Evolutionary conservation across 2,888 invertebrate genomes (phyloP).

Genomic region (Campopleginae sp.): DNA sequence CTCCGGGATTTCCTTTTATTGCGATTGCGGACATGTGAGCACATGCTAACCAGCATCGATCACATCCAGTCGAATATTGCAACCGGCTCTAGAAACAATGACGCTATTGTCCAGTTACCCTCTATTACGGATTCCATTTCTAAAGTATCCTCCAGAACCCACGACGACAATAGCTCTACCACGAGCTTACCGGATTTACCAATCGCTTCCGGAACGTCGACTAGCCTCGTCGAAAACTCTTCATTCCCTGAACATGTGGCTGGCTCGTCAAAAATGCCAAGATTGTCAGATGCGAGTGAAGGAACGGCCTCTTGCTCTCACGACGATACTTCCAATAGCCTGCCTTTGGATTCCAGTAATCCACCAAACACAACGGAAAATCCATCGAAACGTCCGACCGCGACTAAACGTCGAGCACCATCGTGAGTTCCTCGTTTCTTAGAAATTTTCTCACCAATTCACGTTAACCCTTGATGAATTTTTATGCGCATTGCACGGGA

Average conservation of each 20-base stretch:
- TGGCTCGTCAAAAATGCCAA: conserved; percentile 1
- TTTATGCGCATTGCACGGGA: too few relatives aligned
- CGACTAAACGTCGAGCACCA: conserved; percentile 27
- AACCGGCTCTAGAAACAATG: conserved; percentile 14
- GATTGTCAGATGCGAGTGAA: background rate
- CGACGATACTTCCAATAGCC: background rate
- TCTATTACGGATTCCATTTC: conserved; percentile 72
- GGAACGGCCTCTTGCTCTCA: conserved; percentile 2
- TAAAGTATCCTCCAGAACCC: background rate
- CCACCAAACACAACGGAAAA: background rate
- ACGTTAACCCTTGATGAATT: too few relatives aligned
- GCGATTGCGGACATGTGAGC: conserved; percentile 14
- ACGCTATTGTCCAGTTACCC: conserved; percentile 67
- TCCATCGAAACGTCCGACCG: background rate
- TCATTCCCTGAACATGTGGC: conserved; percentile 7
- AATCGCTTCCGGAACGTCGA: background rate
- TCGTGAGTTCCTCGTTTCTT: conserved; percentile 26
- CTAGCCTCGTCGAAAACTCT: background rate
- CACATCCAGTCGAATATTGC: conserved; percentile 76
- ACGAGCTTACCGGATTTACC: background rate
- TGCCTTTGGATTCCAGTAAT: background rate
- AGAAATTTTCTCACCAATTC: too few relatives aligned
- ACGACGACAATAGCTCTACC: background rate
- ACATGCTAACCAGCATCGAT: conserved; percentile 67
- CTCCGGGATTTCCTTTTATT: conserved; percentile 30